Percentiles rank a stretch among this genome's conserved stretches.
These are phyloP conservation scores for Sebastes reedi DNA, from an alignment of 2,797 vertebrate genomes.

Conservation along the genomic window DNA sequence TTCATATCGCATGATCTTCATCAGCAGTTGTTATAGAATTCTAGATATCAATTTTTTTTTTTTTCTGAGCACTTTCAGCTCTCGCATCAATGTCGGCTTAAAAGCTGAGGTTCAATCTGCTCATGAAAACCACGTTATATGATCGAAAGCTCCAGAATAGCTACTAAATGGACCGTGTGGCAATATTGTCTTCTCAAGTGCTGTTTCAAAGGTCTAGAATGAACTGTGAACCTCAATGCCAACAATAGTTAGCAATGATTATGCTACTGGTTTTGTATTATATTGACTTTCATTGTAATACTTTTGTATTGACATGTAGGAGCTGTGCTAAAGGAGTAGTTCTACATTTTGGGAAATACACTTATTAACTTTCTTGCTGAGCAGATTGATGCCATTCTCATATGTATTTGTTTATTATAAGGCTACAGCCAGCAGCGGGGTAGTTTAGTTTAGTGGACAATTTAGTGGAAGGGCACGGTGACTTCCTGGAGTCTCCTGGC, in stretches of 20 bases:
- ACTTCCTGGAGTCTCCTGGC: neutral
- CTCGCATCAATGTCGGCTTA: neutral
- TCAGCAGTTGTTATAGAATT: neutral
- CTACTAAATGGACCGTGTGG: neutral
- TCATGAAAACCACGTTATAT: too few species aligned
- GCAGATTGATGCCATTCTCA: neutral
- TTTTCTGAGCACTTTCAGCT: neutral
- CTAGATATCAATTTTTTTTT: neutral
- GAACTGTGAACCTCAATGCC: neutral
- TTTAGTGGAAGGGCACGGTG: neutral
- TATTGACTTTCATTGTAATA: neutral
- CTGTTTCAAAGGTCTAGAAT: neutral
- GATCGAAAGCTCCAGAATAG: neutral
- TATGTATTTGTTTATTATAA: neutral
- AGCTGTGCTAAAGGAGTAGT: neutral
- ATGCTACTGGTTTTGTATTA: neutral
- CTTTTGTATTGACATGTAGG: neutral
- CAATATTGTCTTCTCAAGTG: neutral
- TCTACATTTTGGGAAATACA: too few species aligned
- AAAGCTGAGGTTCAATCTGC: neutral
- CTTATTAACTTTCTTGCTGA: too few species aligned
- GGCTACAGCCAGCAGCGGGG: neutral
- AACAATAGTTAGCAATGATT: neutral
- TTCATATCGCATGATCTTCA: neutral
- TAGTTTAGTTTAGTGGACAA: neutral